Percentiles rank a stretch among this genome's conserved stretches.
Conservation (phyloP, 1,140 invertebrate species). For the Brachionus asplanchnoidis region DNA sequence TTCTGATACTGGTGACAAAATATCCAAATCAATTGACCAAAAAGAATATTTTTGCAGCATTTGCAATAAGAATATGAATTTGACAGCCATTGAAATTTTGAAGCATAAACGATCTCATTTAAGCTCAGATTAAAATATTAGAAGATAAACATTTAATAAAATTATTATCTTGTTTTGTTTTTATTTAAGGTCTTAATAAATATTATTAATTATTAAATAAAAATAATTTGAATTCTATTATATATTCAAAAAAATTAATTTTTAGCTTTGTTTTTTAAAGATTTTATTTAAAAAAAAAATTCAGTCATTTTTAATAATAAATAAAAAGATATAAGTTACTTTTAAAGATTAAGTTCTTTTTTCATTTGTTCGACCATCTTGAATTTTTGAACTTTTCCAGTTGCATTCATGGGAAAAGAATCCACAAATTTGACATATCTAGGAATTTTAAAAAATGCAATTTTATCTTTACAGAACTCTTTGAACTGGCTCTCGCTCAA, state of each 20-base stretch:
- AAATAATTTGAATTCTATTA: not conserved
- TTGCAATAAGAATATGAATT: not conserved
- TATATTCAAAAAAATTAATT: not conserved
- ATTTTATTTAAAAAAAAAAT: not conserved
- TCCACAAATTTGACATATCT: slow-evolving; percentile 66
- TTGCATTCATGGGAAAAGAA: slow-evolving; percentile 73
- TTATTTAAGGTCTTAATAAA: not conserved
- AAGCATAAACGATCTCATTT: slow-evolving; percentile 10
- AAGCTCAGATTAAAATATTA: not conserved
- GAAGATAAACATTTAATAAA: not conserved
- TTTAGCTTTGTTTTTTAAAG: no score
- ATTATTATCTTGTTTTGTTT: no score
- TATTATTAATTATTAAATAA: not conserved
- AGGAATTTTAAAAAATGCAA: slow-evolving; percentile 75
- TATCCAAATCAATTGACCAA: not conserved
- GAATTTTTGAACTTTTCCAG: slow-evolving; percentile 77
- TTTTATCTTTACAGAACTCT: slow-evolving; percentile 68
- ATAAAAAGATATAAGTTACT: no score
- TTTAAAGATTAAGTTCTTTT: not conserved
- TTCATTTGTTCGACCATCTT: slow-evolving; percentile 59
- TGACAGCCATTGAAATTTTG: slow-evolving; percentile 36
- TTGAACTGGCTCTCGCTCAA: slow-evolving; percentile 62
- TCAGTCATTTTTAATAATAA: no score
- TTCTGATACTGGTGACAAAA: not conserved
- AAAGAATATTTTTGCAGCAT: not conserved